Evolutionary conservation across 2,113 vertebrate species (phyloP).

Genomic region (Tretioscincus oriximinensis): DNA sequence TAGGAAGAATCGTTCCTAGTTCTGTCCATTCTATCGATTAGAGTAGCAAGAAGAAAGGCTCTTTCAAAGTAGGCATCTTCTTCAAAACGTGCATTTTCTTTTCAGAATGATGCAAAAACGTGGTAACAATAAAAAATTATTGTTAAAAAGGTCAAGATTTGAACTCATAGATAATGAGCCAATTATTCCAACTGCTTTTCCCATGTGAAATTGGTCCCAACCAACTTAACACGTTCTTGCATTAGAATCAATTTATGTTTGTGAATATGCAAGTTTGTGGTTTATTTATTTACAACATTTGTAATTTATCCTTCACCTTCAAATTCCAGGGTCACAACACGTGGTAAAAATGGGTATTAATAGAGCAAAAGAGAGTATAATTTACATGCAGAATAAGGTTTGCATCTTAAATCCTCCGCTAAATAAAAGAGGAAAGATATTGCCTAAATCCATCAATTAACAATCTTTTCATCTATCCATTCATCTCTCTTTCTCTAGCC

Average conservation of each 20-base stretch:
- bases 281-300: too few relatives aligned
- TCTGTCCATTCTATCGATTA: neutral
- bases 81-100: neutral
- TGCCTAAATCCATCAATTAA: too few relatives aligned
- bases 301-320: too few relatives aligned
- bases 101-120: fast-evolving
- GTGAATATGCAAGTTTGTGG: neutral
- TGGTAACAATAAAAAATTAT: neutral
- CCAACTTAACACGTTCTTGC: neutral
- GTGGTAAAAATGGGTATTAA: too few relatives aligned
- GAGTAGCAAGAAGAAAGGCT: neutral
- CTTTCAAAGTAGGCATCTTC: neutral
- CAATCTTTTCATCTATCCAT: too few relatives aligned
- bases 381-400: too few relatives aligned
- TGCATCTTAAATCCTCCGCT: too few relatives aligned
- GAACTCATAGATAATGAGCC: neutral
- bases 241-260: neutral
- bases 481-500: too few relatives aligned
- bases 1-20: conserved; percentile 1
- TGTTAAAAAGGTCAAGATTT: fast-evolving
- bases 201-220: neutral
- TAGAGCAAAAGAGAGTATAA: too few relatives aligned
- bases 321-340: too few relatives aligned
- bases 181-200: neutral
- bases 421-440: too few relatives aligned